These are phyloP conservation scores for Oreocharis arfaki DNA, from an alignment of 2,113 vertebrate species.

Conservation along the genomic window DNA sequence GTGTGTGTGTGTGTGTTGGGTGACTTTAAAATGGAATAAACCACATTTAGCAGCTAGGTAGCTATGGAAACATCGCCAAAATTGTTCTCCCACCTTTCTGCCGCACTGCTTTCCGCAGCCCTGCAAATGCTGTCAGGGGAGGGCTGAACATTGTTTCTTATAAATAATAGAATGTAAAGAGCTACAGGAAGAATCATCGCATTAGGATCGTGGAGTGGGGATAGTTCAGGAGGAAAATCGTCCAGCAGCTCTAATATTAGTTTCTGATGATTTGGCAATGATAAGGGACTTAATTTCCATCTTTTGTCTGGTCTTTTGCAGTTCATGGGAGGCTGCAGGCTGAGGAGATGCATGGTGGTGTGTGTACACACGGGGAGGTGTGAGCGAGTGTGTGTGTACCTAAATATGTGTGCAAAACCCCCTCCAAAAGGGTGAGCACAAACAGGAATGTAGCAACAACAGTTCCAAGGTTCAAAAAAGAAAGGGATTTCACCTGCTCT, in stretches of 20 bases:
- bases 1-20: slow-evolving; percentile 63
- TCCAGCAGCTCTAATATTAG: slow-evolving; percentile 31
- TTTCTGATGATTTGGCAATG: slow-evolving; percentile 52
- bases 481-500: neutral
- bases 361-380: neutral
- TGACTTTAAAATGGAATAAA: slow-evolving; percentile 76
- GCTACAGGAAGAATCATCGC: slow-evolving; percentile 56
- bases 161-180: slow-evolving; percentile 77
- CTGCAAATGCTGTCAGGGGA: slow-evolving; percentile 70
- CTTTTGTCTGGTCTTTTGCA: neutral
- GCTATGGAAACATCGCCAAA: slow-evolving; percentile 82
- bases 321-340: neutral
- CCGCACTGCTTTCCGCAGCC: slow-evolving; percentile 65
- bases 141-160: slow-evolving; percentile 72
- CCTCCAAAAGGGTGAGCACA: neutral
- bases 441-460: neutral
- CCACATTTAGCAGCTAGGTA: slow-evolving; percentile 75
- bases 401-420: neutral
- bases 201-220: slow-evolving; percentile 51
- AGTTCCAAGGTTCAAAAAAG: neutral
- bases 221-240: slow-evolving; percentile 53
- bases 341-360: neutral
- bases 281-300: neutral
- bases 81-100: slow-evolving; percentile 75
- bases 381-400: neutral